Evolutionary conservation across 2,888 invertebrate genomes (phyloP).

Genomic region (Chrysopilus asiliformis): DNA sequence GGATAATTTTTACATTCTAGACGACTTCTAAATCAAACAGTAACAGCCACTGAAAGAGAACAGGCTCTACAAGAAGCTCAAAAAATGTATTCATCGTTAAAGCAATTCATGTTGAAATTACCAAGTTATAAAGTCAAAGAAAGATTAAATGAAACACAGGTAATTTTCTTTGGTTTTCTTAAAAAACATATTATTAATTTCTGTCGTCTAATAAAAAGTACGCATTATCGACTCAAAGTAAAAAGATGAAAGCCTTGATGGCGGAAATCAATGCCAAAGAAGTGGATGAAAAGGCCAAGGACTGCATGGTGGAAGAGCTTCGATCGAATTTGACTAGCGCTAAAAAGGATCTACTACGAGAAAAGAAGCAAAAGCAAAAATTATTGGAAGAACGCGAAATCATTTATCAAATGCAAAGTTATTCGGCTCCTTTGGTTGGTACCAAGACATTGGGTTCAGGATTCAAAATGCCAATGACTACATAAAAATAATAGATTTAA

Average conservation of each 20-base stretch:
- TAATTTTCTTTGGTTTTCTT: constrained; percentile 11
- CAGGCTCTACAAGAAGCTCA: constrained; percentile 21
- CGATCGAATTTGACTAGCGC: constrained; percentile 19
- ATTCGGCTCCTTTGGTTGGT: constrained; percentile 29
- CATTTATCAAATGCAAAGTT: constrained; percentile 30
- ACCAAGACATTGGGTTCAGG: constrained; percentile 28
- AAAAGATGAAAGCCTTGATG: constrained; percentile 25
- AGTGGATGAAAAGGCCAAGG: constrained; percentile 27
- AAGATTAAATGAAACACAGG: constrained; percentile 22
- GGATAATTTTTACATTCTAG: constrained; percentile 15
- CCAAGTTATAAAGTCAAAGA: constrained; percentile 23
- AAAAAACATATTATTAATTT: neutral
- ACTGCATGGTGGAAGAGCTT: constrained; percentile 25
- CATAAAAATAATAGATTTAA: neutral
- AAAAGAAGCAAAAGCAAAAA: constrained; percentile 29
- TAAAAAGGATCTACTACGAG: constrained; percentile 27
- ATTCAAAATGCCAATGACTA: constrained; percentile 20
- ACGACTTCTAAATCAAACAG: constrained; percentile 23
- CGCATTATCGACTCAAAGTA: constrained; percentile 16
- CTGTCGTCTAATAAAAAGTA: neutral
- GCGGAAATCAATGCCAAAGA: constrained; percentile 31
- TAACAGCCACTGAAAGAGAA: constrained; percentile 21
- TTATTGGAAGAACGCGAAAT: constrained; percentile 29
- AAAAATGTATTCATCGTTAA: constrained; percentile 21
- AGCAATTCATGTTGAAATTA: constrained; percentile 21